phyloP scores from a whole-genome alignment of 1,140 invertebrate species.

The Nixonia krombeini region DNA sequence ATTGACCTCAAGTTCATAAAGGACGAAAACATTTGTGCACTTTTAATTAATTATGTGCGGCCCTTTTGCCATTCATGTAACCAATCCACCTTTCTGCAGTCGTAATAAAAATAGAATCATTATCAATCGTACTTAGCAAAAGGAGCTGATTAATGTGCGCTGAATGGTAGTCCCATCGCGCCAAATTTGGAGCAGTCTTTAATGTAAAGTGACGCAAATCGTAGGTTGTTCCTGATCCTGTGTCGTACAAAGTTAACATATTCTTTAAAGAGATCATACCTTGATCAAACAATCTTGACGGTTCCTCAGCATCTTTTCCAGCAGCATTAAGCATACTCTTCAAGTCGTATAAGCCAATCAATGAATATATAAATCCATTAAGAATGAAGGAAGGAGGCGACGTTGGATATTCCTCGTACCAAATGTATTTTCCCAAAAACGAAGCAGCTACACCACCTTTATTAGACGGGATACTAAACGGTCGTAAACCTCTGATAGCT shows the following conservation, averaged over 20 bases:
- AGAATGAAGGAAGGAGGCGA: constrained; percentile 94
- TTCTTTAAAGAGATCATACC: constrained; percentile 92
- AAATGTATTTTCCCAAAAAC: constrained; percentile 86
- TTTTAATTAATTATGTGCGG: constrained; percentile 88
- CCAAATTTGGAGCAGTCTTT: constrained; percentile 91
- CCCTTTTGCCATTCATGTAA: constrained; percentile 95
- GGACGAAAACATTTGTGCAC: background rate
- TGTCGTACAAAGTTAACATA: constrained; percentile 94
- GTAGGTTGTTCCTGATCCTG: constrained; percentile 96
- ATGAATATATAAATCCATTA: constrained; percentile 98
- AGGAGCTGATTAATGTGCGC: constrained; percentile 98
- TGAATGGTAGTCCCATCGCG: constrained; percentile 97
- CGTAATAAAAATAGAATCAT: constrained; percentile 84
- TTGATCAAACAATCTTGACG: constrained; percentile 83
- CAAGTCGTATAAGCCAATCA: constrained; percentile 96
- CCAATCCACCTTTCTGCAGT: constrained; percentile 95
- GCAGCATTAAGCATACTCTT: constrained; percentile 76
- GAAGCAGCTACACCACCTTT: constrained; percentile 88
- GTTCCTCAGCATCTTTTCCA: constrained; percentile 74
- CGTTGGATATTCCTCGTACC: constrained; percentile 99
- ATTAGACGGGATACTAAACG: constrained; percentile 81
- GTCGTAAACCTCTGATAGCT: constrained; percentile 83
- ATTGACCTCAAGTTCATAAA: background rate
- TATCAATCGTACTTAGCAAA: constrained; percentile 89
- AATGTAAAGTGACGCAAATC: constrained; percentile 94